Evolutionary conservation across 2,797 vertebrate species (phyloP).

Genomic region (Semaprochilodus insignis): DNA sequence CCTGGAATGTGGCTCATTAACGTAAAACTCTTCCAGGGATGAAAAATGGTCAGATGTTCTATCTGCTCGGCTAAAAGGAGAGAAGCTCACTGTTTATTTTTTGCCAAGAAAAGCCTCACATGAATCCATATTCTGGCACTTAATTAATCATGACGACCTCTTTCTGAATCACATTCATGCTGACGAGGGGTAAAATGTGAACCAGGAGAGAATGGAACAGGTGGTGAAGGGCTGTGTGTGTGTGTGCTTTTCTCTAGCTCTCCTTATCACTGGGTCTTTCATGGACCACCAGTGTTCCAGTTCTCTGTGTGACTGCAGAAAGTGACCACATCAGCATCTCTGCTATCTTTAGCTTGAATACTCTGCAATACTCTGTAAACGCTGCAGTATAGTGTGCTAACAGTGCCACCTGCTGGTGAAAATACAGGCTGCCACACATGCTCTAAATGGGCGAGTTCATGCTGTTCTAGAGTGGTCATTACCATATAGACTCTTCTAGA

Average conservation of each 20-base stretch:
- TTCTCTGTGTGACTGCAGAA: background rate
- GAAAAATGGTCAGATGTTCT: background rate
- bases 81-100: background rate
- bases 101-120: slow-evolving; percentile 14
- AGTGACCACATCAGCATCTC: background rate
- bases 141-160: slow-evolving; percentile 53
- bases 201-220: slow-evolving; percentile 2
- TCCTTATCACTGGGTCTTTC: background rate
- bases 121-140: slow-evolving; percentile 19
- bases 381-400: too few species aligned
- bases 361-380: too few species aligned
- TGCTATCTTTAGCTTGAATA: background rate
- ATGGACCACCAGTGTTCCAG: background rate
- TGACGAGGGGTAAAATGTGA: slow-evolving; percentile 36
- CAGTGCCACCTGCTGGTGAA: too few species aligned
- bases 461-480: too few species aligned
- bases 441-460: too few species aligned
- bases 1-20: background rate
- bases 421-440: too few species aligned
- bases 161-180: slow-evolving; percentile 34
- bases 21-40: background rate
- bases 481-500: too few species aligned
- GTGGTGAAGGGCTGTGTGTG: background rate
- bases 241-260: background rate
- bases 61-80: background rate